Conservation (phyloP, 2,888 invertebrate species). For the Pachliopta kotzebuea region DNA sequence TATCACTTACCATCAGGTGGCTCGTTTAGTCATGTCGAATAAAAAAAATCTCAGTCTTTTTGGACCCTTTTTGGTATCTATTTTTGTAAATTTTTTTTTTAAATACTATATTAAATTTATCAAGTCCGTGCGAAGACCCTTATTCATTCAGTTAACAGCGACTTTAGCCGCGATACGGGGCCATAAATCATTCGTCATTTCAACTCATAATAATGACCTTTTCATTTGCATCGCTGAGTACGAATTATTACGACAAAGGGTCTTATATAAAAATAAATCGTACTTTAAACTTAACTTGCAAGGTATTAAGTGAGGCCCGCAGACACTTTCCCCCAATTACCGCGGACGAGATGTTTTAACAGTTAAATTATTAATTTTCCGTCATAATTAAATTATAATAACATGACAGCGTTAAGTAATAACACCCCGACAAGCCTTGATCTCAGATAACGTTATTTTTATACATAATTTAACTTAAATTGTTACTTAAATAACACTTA, state of each 20-base stretch:
- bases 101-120: no score
- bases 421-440: background rate
- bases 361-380: conserved; percentile 17
- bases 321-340: background rate
- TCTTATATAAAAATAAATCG: background rate
- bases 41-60: no score
- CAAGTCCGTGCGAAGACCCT: no score
- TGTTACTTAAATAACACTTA: no score
- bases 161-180: no score
- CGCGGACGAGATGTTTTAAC: conserved; percentile 10
- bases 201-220: conserved; percentile 23
- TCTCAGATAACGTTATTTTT: background rate
- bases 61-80: no score
- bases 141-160: no score
- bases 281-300: background rate
- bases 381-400: conserved; percentile 24
- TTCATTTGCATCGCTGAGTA: conserved; percentile 7
- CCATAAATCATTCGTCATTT: conserved; percentile 20
- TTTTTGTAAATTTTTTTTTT: no score
- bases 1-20: no score
- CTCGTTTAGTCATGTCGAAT: no score
- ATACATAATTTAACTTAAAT: background rate
- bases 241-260: background rate
- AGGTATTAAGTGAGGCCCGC: background rate
- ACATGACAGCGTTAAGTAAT: conserved; percentile 15